These are phyloP conservation scores for Anguilla rostrata DNA, from an alignment of 2,113 vertebrate genomes.

Conservation along the genomic window DNA sequence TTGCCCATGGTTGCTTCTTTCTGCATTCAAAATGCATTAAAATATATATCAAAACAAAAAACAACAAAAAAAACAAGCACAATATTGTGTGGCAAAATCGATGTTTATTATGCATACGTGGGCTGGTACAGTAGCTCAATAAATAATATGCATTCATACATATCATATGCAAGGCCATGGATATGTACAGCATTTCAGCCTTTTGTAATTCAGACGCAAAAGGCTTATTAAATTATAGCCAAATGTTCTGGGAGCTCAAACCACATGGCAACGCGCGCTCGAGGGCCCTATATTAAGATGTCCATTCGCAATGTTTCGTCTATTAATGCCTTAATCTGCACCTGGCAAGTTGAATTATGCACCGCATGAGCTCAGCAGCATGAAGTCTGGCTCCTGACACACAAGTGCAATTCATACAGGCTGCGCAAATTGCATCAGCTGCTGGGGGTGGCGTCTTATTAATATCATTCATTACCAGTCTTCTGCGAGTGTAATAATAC, in stretches of 20 bases:
- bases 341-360: neutral
- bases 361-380: neutral
- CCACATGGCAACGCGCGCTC: neutral
- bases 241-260: neutral
- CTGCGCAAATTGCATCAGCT: conserved; percentile 10
- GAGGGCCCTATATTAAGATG: neutral
- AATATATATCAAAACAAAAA: too few species aligned
- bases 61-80: too few species aligned
- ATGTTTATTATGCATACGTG: too few species aligned
- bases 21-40: too few species aligned
- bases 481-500: neutral
- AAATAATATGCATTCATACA: too few species aligned
- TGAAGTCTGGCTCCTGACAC: neutral
- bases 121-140: too few species aligned
- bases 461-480: neutral
- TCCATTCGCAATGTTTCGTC: neutral
- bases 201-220: neutral
- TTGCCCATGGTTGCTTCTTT: too few species aligned
- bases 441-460: neutral
- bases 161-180: too few species aligned
- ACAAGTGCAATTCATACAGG: neutral
- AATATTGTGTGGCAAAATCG: too few species aligned
- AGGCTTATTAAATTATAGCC: neutral
- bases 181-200: too few species aligned
- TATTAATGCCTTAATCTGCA: conserved; percentile 1